Evolutionary conservation across 30 jellyfish, hydroid and myxozoan species (phyloP).

Genomic region (Catostylus mosaicus): DNA sequence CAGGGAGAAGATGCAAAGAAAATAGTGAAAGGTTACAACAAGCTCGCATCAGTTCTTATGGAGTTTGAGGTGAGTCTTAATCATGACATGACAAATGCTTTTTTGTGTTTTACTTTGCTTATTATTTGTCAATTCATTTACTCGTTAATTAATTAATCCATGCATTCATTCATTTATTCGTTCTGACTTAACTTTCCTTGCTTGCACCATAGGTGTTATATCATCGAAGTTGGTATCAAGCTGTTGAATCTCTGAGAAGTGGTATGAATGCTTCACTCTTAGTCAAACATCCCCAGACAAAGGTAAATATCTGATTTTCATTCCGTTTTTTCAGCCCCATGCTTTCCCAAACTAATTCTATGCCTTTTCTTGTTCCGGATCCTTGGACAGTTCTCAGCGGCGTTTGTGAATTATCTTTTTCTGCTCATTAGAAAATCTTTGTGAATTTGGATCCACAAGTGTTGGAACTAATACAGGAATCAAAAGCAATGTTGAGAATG

Average conservation of each 20-base stretch:
- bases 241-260: slow-evolving; percentile 65
- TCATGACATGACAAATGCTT: background rate
- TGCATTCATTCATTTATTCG: background rate
- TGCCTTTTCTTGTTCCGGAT: background rate
- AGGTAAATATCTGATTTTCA: slow-evolving; percentile 17
- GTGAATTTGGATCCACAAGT: slow-evolving; percentile 90
- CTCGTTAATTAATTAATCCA: background rate
- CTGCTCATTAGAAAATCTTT: slow-evolving; percentile 56
- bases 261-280: slow-evolving; percentile 87
- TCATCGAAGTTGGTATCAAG: slow-evolving; percentile 85
- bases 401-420: background rate
- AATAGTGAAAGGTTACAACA: slow-evolving; percentile 82
- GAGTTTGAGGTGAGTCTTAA: slow-evolving; percentile 70
- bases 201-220: slow-evolving; percentile 66
- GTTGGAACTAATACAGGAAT: slow-evolving; percentile 72
- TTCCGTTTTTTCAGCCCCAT: too few species aligned
- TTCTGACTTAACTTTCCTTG: background rate
- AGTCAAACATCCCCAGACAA: slow-evolving; percentile 85
- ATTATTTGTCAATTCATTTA: background rate
- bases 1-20: slow-evolving; percentile 83
- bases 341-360: too few species aligned
- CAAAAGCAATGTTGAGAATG: slow-evolving; percentile 82
- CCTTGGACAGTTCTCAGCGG: background rate
- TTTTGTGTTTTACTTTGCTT: background rate
- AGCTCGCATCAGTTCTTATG: slow-evolving; percentile 80